Percentiles rank a stretch among this genome's conserved stretches.
Conservation (phyloP, 2,888 invertebrate species). For the Leucophora obtusa region DNA sequence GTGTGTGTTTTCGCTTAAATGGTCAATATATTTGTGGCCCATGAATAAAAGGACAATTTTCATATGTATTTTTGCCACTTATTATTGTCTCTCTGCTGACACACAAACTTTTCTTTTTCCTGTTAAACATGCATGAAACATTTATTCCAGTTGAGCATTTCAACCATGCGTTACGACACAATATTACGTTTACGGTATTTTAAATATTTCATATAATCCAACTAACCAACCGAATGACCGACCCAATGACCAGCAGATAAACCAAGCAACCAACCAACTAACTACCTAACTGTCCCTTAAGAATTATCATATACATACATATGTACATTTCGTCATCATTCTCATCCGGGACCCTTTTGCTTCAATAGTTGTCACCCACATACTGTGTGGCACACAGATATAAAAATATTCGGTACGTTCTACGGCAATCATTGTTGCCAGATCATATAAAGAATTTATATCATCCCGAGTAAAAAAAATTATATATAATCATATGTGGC, state of each 20-base stretch:
- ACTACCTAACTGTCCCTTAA: slow-evolving; percentile 16
- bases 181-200: slow-evolving; percentile 59
- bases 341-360: slow-evolving; percentile 15
- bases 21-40: slow-evolving; percentile 57
- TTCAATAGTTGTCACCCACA: slow-evolving; percentile 13
- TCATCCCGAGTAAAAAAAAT: no score
- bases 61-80: slow-evolving; percentile 56
- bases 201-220: slow-evolving; percentile 51
- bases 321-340: slow-evolving; percentile 11
- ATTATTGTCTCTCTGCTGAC: slow-evolving; percentile 52
- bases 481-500: no score
- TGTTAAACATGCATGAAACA: slow-evolving; percentile 60
- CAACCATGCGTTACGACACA: slow-evolving; percentile 56
- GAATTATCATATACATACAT: slow-evolving; percentile 25
- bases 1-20: slow-evolving; percentile 52
- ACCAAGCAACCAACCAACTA: slow-evolving; percentile 6
- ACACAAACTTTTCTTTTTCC: slow-evolving; percentile 52
- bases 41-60: slow-evolving; percentile 57
- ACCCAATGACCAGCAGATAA: slow-evolving; percentile 8
- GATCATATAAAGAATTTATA: no score
- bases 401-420: not conserved
- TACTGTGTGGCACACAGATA: no score
- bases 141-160: slow-evolving; percentile 57
- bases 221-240: slow-evolving; percentile 8
- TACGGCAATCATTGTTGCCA: no score